Evolutionary conservation across 2,797 vertebrate genomes (phyloP).

Genomic region (Esox masquinongy): DNA sequence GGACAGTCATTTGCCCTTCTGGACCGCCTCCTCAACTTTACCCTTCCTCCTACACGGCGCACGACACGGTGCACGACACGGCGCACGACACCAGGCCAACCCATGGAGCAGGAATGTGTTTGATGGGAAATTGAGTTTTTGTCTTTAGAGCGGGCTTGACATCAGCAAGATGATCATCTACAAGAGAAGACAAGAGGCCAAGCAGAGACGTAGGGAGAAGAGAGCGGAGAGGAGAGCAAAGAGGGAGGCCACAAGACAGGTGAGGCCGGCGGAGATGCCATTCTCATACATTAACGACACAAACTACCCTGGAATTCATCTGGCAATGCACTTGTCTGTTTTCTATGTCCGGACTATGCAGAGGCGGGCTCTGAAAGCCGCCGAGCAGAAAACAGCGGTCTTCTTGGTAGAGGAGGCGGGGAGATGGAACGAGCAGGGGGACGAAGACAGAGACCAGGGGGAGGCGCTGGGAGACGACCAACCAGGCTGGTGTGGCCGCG

Average conservation of each 20-base stretch:
- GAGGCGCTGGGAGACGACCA: slow-evolving; percentile 39
- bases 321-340: neutral
- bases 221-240: slow-evolving; percentile 76
- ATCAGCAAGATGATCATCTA: slow-evolving; percentile 86
- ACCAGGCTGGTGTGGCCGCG: slow-evolving; percentile 51
- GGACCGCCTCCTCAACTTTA: too few species aligned
- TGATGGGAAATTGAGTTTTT: neutral
- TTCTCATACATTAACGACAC: neutral
- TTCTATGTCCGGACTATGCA: slow-evolving; percentile 28
- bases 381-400: slow-evolving; percentile 33
- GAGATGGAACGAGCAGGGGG: slow-evolving; percentile 45
- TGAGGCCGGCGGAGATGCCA: slow-evolving; percentile 30
- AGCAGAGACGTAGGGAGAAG: slow-evolving; percentile 75
- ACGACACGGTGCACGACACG: too few species aligned
- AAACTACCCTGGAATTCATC: neutral
- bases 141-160: slow-evolving; percentile 83
- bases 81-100: neutral
- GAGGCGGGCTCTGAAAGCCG: slow-evolving; percentile 54
- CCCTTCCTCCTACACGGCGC: too few species aligned
- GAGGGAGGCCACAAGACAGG: slow-evolving; percentile 76
- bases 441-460: slow-evolving; percentile 18
- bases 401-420: slow-evolving; percentile 66
- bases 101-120: neutral
- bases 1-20: too few species aligned
- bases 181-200: slow-evolving; percentile 87